A percentile compares a stretch with the other conserved stretches of the same genome.
Conservation (phyloP, 2,888 invertebrate genomes). For the Volucella inflata region DNA sequence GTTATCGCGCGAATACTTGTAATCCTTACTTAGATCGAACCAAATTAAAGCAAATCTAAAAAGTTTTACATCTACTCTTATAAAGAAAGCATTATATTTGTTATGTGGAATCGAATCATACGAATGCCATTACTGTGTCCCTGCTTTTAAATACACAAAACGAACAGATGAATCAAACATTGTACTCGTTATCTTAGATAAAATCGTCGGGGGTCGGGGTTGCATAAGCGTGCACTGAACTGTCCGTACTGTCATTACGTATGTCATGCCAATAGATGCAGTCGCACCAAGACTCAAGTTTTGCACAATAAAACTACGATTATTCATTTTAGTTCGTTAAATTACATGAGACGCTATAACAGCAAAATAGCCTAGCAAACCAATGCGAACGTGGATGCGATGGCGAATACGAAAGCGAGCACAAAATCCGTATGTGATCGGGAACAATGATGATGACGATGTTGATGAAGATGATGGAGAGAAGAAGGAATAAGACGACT, state of each 20-base stretch:
- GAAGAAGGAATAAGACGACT: slow-evolving; percentile 23
- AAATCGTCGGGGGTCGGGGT: not conserved
- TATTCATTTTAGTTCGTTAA: slow-evolving; percentile 75
- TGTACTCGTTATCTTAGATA: slow-evolving; percentile 6
- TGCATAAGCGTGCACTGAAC: slow-evolving; percentile 50
- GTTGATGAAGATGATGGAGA: slow-evolving; percentile 25
- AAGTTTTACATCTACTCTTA: slow-evolving; percentile 47
- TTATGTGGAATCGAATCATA: slow-evolving; percentile 52
- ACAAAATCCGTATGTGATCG: slow-evolving; percentile 25
- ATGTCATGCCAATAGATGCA: slow-evolving; percentile 68
- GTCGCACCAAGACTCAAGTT: slow-evolving; percentile 69
- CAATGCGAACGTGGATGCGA: slow-evolving; percentile 36
- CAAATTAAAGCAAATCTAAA: slow-evolving; percentile 63
- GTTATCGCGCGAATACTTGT: slow-evolving; percentile 51
- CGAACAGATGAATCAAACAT: slow-evolving; percentile 49
- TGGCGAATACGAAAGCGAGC: not conserved
- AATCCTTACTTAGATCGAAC: slow-evolving; percentile 53
- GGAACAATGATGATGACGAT: not conserved
- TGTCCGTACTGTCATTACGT: slow-evolving; percentile 66
- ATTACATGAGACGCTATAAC: slow-evolving; percentile 63
- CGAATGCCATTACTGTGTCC: slow-evolving; percentile 67
- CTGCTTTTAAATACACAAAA: slow-evolving; percentile 50
- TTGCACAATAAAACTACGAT: slow-evolving; percentile 72
- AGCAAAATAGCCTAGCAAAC: slow-evolving; percentile 24
- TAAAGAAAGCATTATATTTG: slow-evolving; percentile 57